These are phyloP conservation scores for Stylophora pistillata DNA, from an alignment of 64 coral and sea anemone genomes.

Conservation along the genomic window DNA sequence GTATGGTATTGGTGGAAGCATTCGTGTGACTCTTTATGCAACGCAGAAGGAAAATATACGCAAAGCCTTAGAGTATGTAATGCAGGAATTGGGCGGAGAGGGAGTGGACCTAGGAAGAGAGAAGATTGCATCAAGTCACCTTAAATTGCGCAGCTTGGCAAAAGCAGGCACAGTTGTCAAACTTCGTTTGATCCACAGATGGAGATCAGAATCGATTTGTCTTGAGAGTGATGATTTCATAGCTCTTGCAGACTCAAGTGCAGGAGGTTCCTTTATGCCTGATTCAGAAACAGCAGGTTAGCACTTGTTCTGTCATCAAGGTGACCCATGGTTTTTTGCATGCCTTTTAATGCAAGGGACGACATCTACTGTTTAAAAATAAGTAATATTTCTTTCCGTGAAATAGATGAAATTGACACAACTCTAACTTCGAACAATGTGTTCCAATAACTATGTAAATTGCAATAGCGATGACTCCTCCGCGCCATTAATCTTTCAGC, in stretches of 20 bases:
- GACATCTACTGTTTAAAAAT: too few species aligned
- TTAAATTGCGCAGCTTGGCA: not conserved
- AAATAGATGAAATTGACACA: too few species aligned
- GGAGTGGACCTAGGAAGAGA: not conserved
- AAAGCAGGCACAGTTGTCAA: not conserved
- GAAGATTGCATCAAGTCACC: not conserved
- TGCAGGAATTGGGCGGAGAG: not conserved
- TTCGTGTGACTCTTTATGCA: constrained; percentile 4
- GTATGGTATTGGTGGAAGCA: not conserved
- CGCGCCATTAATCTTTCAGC: not conserved
- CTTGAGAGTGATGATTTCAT: constrained; percentile 5
- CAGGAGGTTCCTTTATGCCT: not conserved
- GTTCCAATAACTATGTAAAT: too few species aligned
- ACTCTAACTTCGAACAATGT: too few species aligned
- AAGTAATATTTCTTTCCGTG: too few species aligned
- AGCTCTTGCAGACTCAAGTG: not conserved
- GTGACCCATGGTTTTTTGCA: too few species aligned
- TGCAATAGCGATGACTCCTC: too few species aligned
- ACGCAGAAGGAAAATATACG: not conserved
- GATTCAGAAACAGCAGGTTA: not conserved
- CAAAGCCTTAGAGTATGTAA: not conserved
- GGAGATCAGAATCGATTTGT: not conserved
- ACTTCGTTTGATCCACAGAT: constrained; percentile 18
- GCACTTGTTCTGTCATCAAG: not conserved
- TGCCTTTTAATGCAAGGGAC: too few species aligned